phyloP scores from a whole-genome alignment of 1,140 invertebrate genomes.

The Choristoneura fumiferana region DNA sequence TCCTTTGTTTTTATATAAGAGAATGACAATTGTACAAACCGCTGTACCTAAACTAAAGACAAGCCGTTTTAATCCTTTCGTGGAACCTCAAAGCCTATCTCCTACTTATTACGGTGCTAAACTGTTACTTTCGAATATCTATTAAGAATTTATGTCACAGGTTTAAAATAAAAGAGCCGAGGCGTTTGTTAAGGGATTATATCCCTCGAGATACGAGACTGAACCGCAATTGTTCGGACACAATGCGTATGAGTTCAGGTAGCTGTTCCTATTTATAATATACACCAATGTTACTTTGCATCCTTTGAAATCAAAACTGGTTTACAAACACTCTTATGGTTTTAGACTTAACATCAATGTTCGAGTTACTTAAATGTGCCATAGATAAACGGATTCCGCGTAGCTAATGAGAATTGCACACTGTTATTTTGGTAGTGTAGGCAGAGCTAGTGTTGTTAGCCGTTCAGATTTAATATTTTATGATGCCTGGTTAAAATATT shows the following conservation, averaged over 20 bases:
- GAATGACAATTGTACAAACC: constrained; percentile 13
- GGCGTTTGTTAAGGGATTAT: constrained; percentile 59
- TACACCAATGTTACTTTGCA: constrained; percentile 33
- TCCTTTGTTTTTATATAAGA: constrained; percentile 4
- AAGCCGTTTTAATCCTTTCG: constrained; percentile 8
- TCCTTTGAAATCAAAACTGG: constrained; percentile 11
- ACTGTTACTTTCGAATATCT: neutral
- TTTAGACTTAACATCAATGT: neutral
- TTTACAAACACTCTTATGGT: constrained; percentile 20
- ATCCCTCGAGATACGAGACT: constrained; percentile 35
- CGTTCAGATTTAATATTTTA: neutral
- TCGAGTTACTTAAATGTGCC: neutral
- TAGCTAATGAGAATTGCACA: constrained; percentile 12
- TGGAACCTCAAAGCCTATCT: neutral
- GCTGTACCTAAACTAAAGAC: neutral
- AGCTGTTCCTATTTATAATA: constrained; percentile 45
- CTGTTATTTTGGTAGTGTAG: neutral
- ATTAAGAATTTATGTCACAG: constrained; percentile 48
- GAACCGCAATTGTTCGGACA: constrained; percentile 54
- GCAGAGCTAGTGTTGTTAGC: constrained; percentile 14
- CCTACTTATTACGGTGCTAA: neutral
- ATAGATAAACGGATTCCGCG: neutral
- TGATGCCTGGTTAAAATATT: constrained; percentile 7
- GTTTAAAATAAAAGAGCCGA: constrained; percentile 52
- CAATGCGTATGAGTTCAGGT: constrained; percentile 58